Base-by-base conservation (phyloP, 2,888 invertebrate species). In the Mermis nigrescens region DNA sequence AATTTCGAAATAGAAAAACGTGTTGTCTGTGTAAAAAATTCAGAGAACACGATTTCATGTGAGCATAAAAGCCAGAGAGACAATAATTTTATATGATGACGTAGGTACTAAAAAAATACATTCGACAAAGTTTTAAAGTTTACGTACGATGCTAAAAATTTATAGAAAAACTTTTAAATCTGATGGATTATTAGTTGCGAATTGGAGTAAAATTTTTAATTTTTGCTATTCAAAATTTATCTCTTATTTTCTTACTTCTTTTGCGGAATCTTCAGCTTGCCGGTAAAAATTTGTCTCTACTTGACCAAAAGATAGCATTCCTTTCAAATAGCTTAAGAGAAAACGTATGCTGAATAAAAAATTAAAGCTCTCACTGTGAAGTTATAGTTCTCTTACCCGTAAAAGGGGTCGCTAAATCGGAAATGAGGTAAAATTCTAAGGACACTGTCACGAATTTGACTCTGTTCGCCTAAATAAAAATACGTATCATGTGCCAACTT, bases 251-350 rank as follows among this genome's bases (percentile, higher is more conserved):
- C 46, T 26, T 58, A 74, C 74, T 66, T 68, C 67, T 45, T 65
- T 65, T 1, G 76, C 76, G n/a, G 70, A 65, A 55, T 65, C 66
- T 64, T 76, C 76, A 2, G 76, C 76, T 57, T 70, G 65, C 1
- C 65, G 66, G 60, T 73, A 76, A 46, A 73, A 60, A 48, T 72
- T 74, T 31, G 74, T 75, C 67, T 78, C 78, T 62, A 75, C 76
- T 55, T 76, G 66, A 1, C 77, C 78, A 69, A 78, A 79, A 0
- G 78, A 75, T 62, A 74, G 71, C 77, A 79, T 77, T 26, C 78
- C 78, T 58, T 74, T 69, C 28, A 78, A 66, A 63, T 76, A 77
- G 29, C 77, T 76, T 59, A 1, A 63, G 24, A 48, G 7, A 7
- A 24, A 48, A 48, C 7, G n/a, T 19, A 24, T 24, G 7, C 24